A percentile compares a stretch with the other conserved stretches of the same genome.
Evolutionary conservation across 2,888 invertebrate genomes (phyloP).

Genomic region (Dendrolimus houi): DNA sequence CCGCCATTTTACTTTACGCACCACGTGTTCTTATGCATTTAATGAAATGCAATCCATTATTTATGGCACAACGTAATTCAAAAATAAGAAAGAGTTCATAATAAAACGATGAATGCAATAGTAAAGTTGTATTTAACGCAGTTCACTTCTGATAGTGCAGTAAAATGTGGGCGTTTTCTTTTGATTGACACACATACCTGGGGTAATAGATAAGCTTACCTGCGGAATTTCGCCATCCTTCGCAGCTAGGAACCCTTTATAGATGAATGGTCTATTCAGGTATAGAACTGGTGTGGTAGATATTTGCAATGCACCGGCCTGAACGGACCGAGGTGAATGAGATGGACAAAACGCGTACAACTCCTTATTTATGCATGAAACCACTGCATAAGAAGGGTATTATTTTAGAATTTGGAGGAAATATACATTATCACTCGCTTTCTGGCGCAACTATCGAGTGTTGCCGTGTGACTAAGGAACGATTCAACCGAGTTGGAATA

Average conservation of each 20-base stretch:
- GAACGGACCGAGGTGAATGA: no score
- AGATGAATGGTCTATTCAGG: neutral
- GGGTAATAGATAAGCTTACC: slow-evolving; percentile 29
- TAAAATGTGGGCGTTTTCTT: no score
- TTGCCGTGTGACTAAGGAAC: slow-evolving; percentile 67
- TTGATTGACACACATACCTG: neutral
- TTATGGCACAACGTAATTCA: slow-evolving; percentile 1
- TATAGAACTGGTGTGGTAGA: no score
- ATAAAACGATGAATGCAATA: no score
- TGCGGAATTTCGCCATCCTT: slow-evolving; percentile 60
- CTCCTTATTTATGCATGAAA: no score
- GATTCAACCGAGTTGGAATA: slow-evolving; percentile 30
- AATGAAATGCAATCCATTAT: slow-evolving; percentile 12
- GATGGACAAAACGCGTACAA: no score
- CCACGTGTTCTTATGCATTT: slow-evolving; percentile 58
- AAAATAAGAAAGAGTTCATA: no score
- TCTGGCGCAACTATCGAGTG: slow-evolving; percentile 62
- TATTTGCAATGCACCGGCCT: no score
- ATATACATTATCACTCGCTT: slow-evolving; percentile 29
- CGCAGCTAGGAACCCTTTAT: neutral
- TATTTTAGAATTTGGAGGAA: neutral
- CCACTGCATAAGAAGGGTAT: no score
- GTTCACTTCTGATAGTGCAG: no score
- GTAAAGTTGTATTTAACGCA: no score
- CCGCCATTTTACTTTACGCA: slow-evolving; percentile 67